Conservation (phyloP, 1,140 invertebrate genomes). For the Babylonia areolata region DNA sequence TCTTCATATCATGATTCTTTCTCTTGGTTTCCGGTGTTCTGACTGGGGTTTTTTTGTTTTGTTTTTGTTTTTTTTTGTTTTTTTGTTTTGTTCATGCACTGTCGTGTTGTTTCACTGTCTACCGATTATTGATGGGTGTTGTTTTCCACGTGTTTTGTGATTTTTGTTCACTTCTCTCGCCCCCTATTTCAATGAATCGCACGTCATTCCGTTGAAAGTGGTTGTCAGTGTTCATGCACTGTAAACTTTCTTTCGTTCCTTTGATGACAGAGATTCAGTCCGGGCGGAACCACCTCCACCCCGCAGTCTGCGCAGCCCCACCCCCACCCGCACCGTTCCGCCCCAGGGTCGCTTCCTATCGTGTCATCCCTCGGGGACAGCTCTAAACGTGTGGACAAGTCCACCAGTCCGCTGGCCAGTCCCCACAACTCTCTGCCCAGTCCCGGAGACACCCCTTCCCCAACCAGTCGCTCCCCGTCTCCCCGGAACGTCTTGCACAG, state of each 20-base stretch:
- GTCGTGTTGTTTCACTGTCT: too few species aligned
- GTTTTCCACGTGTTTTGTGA: too few species aligned
- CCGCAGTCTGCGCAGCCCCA: background rate
- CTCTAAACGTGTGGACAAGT: slow-evolving; percentile 11
- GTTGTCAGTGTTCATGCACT: too few species aligned
- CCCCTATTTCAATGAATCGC: too few species aligned
- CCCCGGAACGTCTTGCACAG: background rate
- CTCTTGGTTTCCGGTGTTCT: too few species aligned
- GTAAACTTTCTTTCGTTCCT: background rate
- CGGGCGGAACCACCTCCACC: background rate
- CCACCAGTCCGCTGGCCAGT: slow-evolving; percentile 38
- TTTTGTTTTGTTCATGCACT: too few species aligned
- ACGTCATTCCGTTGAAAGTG: too few species aligned
- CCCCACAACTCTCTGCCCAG: background rate
- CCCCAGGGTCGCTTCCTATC: background rate
- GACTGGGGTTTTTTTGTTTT: too few species aligned
- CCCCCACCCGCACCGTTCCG: background rate
- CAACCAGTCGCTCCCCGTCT: background rate
- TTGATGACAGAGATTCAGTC: background rate
- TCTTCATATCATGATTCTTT: too few species aligned
- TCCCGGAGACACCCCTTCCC: background rate
- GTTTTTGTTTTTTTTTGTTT: too few species aligned
- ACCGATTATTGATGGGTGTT: too few species aligned
- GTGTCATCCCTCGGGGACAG: background rate
- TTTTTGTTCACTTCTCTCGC: too few species aligned